Base-by-base conservation (phyloP, 1,140 invertebrate genomes). In the Pteromalus puparum region DNA sequence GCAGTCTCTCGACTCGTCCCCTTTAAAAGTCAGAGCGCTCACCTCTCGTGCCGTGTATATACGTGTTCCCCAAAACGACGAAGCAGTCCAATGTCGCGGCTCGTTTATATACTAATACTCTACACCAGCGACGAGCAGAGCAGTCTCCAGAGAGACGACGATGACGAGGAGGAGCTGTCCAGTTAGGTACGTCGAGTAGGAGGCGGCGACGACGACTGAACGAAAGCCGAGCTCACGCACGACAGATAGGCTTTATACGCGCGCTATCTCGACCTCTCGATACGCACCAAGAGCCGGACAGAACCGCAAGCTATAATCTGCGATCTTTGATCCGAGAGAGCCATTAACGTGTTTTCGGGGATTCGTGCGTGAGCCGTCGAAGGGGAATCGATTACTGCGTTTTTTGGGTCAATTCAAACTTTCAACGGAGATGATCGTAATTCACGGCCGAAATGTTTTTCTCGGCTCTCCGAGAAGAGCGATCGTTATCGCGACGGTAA, bases 271-370 rank as follows among this genome's bases (percentile, higher is more conserved):
- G 53, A 7, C 1, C 53, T 18, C 53, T 1, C 53, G 53, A 61
- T 61, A 61, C 53, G 53, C 6, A 18, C 15, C 46, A 13, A 18
- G 3, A n/a, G 53, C 18, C 53, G 53, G 53, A n/a, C 53, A 13
- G 48, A 34, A 34, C 3, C 53, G 53, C 46, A 5, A 18, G 21
- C 18, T 21, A n/a, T 67, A 76, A 89, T 87, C 87, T 89, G 87
- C 88, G 88, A 87, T 85, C 89, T 90, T 89, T 88, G 87, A 78
- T 76, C 89, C 72, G 77, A 13, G 42, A 68, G 9, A 15, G 18
- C 3, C 4, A 15, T 13, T n/a, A 10, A 26, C 65, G 26, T 68
- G 21, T 70, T 70, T 70, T 70, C 10, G 24, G 10, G 10, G 67
- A 42, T 42, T 42, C 38, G n/a, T n/a, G n/a, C n/a, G n/a, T n/a